Evolutionary conservation across 2,797 vertebrate species (phyloP).

Genomic region (Bradypus variegatus): DNA sequence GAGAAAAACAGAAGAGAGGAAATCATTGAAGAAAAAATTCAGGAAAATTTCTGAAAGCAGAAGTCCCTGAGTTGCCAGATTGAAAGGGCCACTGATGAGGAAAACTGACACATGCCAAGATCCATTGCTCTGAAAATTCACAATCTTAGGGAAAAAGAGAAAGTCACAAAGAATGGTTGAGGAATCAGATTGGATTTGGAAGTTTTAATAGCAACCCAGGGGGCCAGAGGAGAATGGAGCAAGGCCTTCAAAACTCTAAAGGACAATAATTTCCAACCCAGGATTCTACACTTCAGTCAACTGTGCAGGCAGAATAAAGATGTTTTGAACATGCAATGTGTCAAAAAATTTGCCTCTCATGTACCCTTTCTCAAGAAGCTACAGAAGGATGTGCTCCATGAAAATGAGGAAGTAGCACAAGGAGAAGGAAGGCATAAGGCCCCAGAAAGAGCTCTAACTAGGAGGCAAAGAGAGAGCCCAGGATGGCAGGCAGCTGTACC

Average conservation of each 20-base stretch:
- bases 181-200: neutral
- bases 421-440: neutral
- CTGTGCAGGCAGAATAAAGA: neutral
- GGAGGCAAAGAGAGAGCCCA: neutral
- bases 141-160: neutral
- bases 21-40: neutral
- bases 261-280: neutral
- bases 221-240: neutral
- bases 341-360: neutral
- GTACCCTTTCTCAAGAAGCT: neutral
- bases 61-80: neutral
- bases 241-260: neutral
- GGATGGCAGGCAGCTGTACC: neutral
- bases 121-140: too few species aligned
- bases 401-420: neutral
- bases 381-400: neutral
- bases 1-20: neutral
- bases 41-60: neutral
- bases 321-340: neutral
- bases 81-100: neutral
- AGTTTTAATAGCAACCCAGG: neutral
- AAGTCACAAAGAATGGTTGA: neutral
- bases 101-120: neutral
- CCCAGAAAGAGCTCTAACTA: neutral
- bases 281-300: neutral